Evolutionary conservation across 2,888 invertebrate genomes (phyloP).

Genomic region (Eustalomyia histrio): DNA sequence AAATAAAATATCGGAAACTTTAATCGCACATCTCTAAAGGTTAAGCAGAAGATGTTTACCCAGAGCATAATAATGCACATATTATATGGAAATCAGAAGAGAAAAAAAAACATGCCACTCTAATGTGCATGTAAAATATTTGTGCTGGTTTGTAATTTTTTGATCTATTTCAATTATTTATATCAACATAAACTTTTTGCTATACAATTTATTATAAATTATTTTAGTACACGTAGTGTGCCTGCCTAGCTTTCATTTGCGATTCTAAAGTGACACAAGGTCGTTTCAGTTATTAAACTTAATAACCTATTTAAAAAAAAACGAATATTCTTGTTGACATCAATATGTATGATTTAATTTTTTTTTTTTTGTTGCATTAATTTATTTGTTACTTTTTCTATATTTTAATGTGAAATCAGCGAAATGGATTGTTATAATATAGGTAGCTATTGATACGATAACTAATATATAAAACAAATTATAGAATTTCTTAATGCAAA

Average conservation of each 20-base stretch:
- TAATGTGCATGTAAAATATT: neutral
- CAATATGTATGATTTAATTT: conserved; percentile 19
- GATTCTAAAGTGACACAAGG: conserved; percentile 69
- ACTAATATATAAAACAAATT: conserved; percentile 25
- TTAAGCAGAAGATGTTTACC: no score
- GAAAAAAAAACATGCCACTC: neutral
- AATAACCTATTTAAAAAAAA: conserved; percentile 66
- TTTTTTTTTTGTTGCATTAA: neutral
- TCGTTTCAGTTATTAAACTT: conserved; percentile 70
- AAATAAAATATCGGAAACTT: no score
- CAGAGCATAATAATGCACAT: no score
- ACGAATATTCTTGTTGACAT: conserved; percentile 17
- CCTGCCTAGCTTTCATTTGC: conserved; percentile 47
- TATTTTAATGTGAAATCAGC: conserved; percentile 1
- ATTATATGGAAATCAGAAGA: no score
- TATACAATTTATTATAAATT: neutral
- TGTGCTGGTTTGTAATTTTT: neutral
- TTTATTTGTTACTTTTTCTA: neutral
- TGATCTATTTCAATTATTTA: conserved; percentile 19
- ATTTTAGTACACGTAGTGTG: conserved; percentile 14
- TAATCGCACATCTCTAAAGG: no score
- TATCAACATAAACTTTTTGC: conserved; percentile 1
- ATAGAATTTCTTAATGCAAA: conserved; percentile 25
- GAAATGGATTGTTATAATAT: conserved; percentile 13
- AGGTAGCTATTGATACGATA: neutral